phyloP scores from a whole-genome alignment of 2,797 vertebrate species.

The Danio choprae region DNA sequence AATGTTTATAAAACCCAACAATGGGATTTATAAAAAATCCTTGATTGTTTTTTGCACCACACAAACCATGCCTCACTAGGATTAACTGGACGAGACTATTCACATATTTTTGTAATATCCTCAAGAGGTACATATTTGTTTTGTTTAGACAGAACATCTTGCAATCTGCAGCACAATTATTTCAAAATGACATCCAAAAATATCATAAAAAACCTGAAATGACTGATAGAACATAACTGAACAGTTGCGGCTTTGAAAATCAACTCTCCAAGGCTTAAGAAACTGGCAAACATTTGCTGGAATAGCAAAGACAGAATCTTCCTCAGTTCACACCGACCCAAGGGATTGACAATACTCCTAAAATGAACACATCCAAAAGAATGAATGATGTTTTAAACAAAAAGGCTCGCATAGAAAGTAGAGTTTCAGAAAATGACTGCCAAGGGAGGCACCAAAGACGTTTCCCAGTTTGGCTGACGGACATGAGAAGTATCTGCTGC shows the following conservation, averaged over 20 bases:
- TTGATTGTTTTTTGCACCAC: background rate
- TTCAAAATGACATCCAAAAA: background rate
- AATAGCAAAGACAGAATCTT: conserved; percentile 23
- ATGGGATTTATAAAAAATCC: background rate
- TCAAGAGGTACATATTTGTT: background rate
- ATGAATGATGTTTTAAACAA: background rate
- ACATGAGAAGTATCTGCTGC: conserved; percentile 22
- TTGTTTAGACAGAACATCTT: background rate
- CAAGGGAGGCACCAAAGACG: background rate
- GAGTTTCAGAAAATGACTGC: background rate
- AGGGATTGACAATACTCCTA: background rate
- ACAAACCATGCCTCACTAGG: background rate
- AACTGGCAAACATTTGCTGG: conserved; percentile 8
- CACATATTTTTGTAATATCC: background rate
- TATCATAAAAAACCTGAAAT: background rate
- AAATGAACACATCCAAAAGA: conserved; percentile 7
- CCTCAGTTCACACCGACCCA: conserved; percentile 16
- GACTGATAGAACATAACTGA: background rate
- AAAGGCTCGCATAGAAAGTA: background rate
- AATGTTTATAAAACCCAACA: background rate
- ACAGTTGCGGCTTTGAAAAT: background rate
- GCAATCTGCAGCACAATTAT: background rate
- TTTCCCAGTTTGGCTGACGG: conserved; percentile 4
- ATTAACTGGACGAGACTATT: background rate
- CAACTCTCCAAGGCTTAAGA: background rate